These are phyloP conservation scores for Sus cebifrons DNA, from an alignment of 2,797 vertebrate genomes.

Conservation along the genomic window DNA sequence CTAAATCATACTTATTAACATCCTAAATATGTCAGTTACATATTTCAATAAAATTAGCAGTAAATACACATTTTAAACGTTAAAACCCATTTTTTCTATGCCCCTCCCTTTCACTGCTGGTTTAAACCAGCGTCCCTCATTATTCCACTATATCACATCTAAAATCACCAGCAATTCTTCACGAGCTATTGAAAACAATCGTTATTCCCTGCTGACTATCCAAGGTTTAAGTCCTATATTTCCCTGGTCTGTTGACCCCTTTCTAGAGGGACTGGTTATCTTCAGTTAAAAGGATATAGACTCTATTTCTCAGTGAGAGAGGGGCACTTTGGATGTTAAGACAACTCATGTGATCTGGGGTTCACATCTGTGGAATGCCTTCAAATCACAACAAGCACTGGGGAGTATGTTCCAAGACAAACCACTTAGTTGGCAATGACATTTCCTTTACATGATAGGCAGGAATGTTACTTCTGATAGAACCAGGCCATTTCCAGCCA, in stretches of 20 bases:
- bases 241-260: neutral
- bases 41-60: neutral
- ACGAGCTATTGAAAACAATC: neutral
- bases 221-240: neutral
- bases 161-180: slow-evolving; percentile 3
- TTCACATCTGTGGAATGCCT: slow-evolving; percentile 20
- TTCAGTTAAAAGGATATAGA: neutral
- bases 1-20: neutral
- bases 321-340: neutral
- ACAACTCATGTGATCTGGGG: slow-evolving; percentile 9
- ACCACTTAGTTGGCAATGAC: slow-evolving; percentile 30
- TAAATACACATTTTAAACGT: neutral
- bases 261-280: neutral
- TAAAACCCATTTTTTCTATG: neutral
- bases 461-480: slow-evolving; percentile 58
- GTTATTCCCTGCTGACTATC: neutral
- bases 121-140: neutral
- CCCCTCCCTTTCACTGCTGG: neutral
- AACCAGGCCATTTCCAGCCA: slow-evolving; percentile 15
- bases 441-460: slow-evolving; percentile 12
- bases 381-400: slow-evolving; percentile 46
- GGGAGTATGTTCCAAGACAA: slow-evolving; percentile 58
- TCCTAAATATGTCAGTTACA: neutral
- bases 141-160: neutral
- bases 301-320: slow-evolving; percentile 46